Conservation (phyloP, 1,140 invertebrate genomes). For the Rhopalosiphum padi region DNA sequence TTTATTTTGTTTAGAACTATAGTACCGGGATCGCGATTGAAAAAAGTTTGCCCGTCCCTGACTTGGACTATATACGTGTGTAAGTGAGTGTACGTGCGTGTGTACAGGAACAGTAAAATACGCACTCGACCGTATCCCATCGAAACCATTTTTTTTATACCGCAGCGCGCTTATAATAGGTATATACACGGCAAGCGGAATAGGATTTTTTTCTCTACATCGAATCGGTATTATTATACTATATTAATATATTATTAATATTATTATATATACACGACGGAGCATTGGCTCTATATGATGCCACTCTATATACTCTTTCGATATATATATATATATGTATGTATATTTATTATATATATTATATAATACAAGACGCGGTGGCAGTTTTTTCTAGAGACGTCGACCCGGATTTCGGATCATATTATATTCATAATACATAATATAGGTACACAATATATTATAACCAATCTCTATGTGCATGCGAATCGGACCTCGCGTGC, state of each 20-base stretch:
- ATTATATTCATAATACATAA: background rate
- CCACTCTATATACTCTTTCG: background rate
- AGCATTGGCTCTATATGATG: background rate
- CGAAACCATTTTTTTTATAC: background rate
- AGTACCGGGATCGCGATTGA: background rate
- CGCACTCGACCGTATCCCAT: slow-evolving; percentile 4
- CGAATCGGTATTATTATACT: background rate
- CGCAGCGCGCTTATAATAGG: background rate
- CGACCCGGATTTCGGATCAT: background rate
- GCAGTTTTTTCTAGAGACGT: background rate
- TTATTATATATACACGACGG: background rate
- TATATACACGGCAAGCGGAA: background rate
- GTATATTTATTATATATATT: background rate
- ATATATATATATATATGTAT: background rate
- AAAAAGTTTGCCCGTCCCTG: background rate
- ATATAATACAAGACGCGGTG: background rate
- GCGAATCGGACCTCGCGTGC: background rate
- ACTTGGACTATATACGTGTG: background rate
- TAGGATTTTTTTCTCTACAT: background rate
- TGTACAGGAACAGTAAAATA: background rate
- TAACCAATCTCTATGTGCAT: background rate
- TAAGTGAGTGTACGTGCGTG: background rate
- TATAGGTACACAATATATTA: background rate
- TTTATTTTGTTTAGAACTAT: background rate
- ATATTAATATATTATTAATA: background rate